Percentiles rank a stretch among this genome's conserved stretches.
Evolutionary conservation across 2,797 vertebrate species (phyloP).

Genomic region (Cossypha caffra): DNA sequence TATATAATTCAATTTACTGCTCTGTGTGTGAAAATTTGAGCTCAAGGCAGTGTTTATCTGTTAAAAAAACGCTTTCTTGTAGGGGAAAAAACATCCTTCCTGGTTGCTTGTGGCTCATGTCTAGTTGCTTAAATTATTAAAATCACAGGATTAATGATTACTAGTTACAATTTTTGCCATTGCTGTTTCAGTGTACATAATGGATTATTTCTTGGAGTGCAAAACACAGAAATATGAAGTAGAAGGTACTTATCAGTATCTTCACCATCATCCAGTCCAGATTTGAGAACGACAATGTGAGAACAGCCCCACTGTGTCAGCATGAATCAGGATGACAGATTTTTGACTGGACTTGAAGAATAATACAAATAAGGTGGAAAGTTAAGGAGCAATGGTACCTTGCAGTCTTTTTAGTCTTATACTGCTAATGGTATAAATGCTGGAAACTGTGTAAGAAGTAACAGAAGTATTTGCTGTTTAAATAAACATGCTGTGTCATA

Average conservation of each 20-base stretch:
- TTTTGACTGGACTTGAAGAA: not conserved
- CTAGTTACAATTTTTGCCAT: not conserved
- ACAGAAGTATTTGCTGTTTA: not conserved
- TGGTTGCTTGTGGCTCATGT: constrained; percentile 10
- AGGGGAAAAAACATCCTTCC: constrained; percentile 3
- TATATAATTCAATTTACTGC: constrained; percentile 57
- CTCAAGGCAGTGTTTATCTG: constrained; percentile 40
- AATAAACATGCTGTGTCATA: not conserved
- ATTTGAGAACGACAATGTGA: not conserved
- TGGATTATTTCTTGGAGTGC: not conserved
- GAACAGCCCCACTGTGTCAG: not conserved
- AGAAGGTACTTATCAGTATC: not conserved
- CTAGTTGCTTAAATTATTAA: constrained; percentile 44
- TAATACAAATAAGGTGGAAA: not conserved
- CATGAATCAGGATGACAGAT: not conserved
- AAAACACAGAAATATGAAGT: not conserved
- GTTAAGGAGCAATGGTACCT: not conserved
- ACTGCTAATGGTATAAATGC: not conserved
- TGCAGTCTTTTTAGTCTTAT: not conserved
- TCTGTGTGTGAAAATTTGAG: constrained; percentile 58
- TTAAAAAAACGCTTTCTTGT: constrained; percentile 44
- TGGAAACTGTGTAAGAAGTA: not conserved
- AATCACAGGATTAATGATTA: not conserved
- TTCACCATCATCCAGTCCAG: not conserved
- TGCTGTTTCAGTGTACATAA: not conserved